Percentiles rank a stretch among this genome's conserved stretches.
Conservation (phyloP, 2,113 vertebrate genomes). For the Morphnarchus princeps region DNA sequence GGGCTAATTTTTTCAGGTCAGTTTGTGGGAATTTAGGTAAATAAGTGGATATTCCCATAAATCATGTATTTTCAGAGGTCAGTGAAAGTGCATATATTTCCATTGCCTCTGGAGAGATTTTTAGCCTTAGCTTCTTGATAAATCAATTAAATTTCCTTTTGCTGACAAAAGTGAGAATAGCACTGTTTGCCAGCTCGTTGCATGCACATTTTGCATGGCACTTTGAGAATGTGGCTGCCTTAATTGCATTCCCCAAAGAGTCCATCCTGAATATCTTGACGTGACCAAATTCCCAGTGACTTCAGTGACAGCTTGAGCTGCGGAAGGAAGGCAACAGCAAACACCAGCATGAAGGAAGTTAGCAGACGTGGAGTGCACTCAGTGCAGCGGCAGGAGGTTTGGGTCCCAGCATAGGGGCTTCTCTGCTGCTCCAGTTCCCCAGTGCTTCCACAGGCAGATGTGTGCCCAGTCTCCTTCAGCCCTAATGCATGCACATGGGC, state of each 20-base stretch:
- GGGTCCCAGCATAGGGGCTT: neutral
- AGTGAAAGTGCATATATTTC: constrained; percentile 16
- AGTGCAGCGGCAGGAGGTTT: neutral
- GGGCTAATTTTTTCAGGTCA: constrained; percentile 8
- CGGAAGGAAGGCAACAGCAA: neutral
- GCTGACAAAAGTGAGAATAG: neutral
- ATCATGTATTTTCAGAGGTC: constrained; percentile 19
- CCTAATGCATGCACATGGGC: neutral
- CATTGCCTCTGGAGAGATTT: neutral
- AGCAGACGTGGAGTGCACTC: rapidly evolving
- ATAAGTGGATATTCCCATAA: constrained; percentile 22
- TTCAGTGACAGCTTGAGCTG: neutral
- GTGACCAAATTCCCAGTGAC: neutral
- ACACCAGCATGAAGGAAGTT: neutral
- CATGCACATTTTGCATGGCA: neutral
- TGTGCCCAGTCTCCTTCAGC: neutral
- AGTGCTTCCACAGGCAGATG: neutral
- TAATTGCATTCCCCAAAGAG: neutral
- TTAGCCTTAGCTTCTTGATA: constrained; percentile 5
- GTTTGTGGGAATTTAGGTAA: constrained; percentile 15
- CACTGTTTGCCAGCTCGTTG: neutral
- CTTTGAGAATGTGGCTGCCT: neutral
- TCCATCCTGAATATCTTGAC: neutral
- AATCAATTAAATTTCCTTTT: constrained; percentile 7
- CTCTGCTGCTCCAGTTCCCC: neutral